Evolutionary conservation across 2,797 vertebrate genomes (phyloP), one percentile per base, ranked within the genome.

Genomic region (Rhinella marina): DNA sequence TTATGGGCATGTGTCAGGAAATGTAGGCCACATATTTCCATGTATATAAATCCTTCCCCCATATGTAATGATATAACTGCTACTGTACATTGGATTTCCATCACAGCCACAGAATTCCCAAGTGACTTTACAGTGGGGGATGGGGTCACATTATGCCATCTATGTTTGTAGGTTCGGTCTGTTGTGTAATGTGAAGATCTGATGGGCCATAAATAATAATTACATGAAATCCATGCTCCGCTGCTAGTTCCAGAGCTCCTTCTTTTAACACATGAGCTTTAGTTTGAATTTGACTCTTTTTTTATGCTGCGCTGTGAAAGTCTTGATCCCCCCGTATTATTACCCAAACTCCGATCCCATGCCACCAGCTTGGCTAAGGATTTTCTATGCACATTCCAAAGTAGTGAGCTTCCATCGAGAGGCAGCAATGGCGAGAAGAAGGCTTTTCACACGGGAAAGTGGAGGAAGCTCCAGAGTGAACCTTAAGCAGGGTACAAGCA

Each of bases 391-490:
- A 81, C 88, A 89, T 89, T 89, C 88, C 88, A 79, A 86, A 56
- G 84, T 81, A 84, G 84, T 86, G 85, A 89, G 84, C 83, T 89
- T 86, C 88, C 81, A 83, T 21, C 25, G 21, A 76, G 72, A 86
- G 80, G 81, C 84, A 72, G 84, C 61, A 86, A 86, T 50, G 73
- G 27, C 61, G 29, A 61, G 80, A 59, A 59, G 61, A 61, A 89
- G 72, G 85, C 81, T 86, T 89, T 89, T 89, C 88, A 86, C 88
- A 86, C 88, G 85, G 88, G 88, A 89, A 89, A 88, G 84, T 82
- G 14, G 70, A 56, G 73, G 76, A 86, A 78, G 70, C 78, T 84
- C 87, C 59, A 75, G 83, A 88, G 87, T 77, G 41, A 78, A 50
- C 59, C 70, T 70, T 68, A 66, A 82, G 68, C 78, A 77, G 66